These are phyloP conservation scores for Craterocephalus amniculus DNA, from an alignment of 2,797 vertebrate genomes.

Conservation along the genomic window DNA sequence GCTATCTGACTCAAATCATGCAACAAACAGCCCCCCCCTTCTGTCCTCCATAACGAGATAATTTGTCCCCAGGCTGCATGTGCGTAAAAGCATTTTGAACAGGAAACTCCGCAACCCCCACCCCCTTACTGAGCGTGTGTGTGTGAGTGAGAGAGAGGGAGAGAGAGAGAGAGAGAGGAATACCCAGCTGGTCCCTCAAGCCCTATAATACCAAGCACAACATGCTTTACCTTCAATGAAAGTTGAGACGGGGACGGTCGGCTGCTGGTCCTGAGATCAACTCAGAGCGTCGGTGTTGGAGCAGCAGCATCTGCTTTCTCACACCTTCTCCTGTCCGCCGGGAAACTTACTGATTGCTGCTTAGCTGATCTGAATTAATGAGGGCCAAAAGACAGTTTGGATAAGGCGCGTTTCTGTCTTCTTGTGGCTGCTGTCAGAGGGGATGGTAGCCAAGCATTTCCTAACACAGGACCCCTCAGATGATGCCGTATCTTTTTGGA, in stretches of 20 bases:
- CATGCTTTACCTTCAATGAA: conserved; percentile 82
- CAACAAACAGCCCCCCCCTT: conserved; percentile 16
- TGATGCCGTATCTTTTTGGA: conserved; percentile 71
- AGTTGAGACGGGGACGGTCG: conserved; percentile 69
- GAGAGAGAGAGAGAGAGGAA: conserved; percentile 45
- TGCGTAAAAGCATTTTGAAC: conserved; percentile 58
- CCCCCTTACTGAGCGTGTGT: conserved; percentile 16
- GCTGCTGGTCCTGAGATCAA: conserved; percentile 67
- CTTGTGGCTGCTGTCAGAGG: conserved; percentile 30
- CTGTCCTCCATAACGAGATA: conserved; percentile 45
- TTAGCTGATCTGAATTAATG: conserved; percentile 5
- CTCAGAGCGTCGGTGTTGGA: conserved; percentile 49
- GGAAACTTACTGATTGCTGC: conserved; percentile 5
- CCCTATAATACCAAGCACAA: conserved; percentile 81
- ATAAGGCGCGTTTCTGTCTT: conserved; percentile 21
- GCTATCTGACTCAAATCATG: conserved; percentile 16
- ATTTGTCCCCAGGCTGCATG: conserved; percentile 59
- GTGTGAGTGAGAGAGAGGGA: conserved; percentile 23
- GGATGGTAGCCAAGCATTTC: conserved; percentile 48
- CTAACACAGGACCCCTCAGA: conserved; percentile 42
- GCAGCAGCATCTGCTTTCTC: conserved; percentile 24
- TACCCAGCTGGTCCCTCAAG: conserved; percentile 77
- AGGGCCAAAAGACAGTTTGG: conserved; percentile 25
- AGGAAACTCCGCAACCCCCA: conserved; percentile 46
- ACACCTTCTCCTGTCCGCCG: conserved; percentile 33